phyloP scores from a whole-genome alignment of 2,888 invertebrate genomes.

The Pediacus dermestoides region DNA sequence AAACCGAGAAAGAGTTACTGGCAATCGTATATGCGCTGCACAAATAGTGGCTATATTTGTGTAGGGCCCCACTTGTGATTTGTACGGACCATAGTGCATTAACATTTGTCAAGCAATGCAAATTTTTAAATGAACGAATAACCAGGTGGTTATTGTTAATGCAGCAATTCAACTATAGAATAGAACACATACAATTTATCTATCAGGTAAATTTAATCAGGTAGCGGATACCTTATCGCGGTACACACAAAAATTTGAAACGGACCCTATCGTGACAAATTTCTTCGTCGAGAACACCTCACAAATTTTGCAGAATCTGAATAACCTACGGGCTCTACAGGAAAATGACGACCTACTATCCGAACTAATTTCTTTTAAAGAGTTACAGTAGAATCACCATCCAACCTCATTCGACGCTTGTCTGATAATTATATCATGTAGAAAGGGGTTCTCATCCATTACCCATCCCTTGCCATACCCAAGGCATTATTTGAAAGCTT shows the following conservation, averaged over 20 bases:
- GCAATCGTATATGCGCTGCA: constrained; percentile 9
- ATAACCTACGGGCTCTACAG: too few relatives aligned
- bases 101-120: constrained; percentile 9
- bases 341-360: too few relatives aligned
- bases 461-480: background rate
- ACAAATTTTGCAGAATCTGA: too few relatives aligned
- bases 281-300: background rate
- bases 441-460: background rate
- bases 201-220: constrained; percentile 10
- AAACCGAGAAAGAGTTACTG: constrained; percentile 6
- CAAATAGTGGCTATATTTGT: constrained; percentile 3
- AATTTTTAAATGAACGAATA: constrained; percentile 9
- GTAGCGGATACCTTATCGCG: constrained; percentile 10
- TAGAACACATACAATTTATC: constrained; percentile 9
- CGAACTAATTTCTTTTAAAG: too few relatives aligned
- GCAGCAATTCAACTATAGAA: constrained; percentile 10
- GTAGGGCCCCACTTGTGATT: constrained; percentile 5
- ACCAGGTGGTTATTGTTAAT: constrained; percentile 10
- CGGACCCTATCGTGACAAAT: background rate
- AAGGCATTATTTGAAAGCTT: background rate
- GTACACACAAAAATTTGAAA: constrained; percentile 1
- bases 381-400: too few relatives aligned
- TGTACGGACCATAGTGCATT: constrained; percentile 13
- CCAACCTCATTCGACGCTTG: too few relatives aligned
- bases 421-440: background rate